Base-by-base conservation (phyloP, 2,888 invertebrate genomes). In the Amphipyra tragopoginis region DNA sequence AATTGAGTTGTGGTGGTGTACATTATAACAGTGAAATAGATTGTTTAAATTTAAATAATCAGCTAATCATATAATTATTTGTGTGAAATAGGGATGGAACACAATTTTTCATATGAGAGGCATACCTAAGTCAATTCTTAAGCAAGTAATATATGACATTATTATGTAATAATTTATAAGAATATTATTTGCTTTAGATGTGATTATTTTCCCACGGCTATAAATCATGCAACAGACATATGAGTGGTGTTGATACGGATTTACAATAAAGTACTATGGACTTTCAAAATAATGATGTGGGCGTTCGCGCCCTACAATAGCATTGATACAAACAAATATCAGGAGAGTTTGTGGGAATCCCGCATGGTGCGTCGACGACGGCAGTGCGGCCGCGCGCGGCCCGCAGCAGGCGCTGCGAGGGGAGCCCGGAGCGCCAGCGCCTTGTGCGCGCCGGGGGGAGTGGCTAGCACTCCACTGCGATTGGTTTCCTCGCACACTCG, bases 261-360 rank as follows among this genome's bases (percentile, higher is more conserved):
- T 93, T 90, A 93, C 90, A 91, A 93, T 92, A 85, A 86, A 90
- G 86, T 85, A 85, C 83, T 90, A 90, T 90, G 89, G 88, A 92
- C 89, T 90, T 93, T 90, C 84, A 86, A 88, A 86, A 87, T 93
- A 91, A 94, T 94, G 90, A 94, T 94, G 94, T 94, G 94, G 94
- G 94, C 89, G 94, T 90, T 89, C 82, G 90, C 83, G 87, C 89
- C 90, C 92, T 85, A 88, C 85, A 88, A 89, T 88, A 84, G 84
- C 77, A 86, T 81, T 73, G 87, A 88, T 84, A 90, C 90, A 90
- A 85, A 92, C 90, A 88, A 87, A 92, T 90, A 88, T 90, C 84
- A 84, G 86, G 86, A 86, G 86, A 83, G 79, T 81, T 88, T 91
- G 92, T 94, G 93, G 92, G 94, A 94, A 94, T 89, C 94, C 94